phyloP scores from a whole-genome alignment of 1,140 invertebrate genomes.

The Drosophila sulfurigaster region DNA sequence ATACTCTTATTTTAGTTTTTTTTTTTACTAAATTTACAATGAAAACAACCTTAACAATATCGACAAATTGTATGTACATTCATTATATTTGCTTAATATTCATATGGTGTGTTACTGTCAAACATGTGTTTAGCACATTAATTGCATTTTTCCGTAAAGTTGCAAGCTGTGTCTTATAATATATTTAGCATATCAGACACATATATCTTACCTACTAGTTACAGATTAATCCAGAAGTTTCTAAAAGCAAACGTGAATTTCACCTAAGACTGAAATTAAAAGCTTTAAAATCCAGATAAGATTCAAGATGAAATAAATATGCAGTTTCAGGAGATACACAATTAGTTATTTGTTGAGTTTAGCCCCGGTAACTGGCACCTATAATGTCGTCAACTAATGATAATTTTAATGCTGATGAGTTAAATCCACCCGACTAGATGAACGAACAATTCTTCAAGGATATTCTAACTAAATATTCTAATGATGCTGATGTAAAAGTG shows the following conservation, averaged over 20 bases:
- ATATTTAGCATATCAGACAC: no score
- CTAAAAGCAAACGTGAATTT: neutral
- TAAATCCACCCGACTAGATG: constrained; percentile 60
- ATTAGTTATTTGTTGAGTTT: neutral
- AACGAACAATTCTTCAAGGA: constrained; percentile 55
- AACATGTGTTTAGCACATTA: no score
- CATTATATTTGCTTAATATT: no score
- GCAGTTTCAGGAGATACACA: neutral
- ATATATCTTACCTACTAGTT: no score
- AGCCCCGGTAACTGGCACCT: neutral
- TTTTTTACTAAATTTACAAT: no score
- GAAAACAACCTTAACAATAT: no score
- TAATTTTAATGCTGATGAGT: constrained; percentile 59
- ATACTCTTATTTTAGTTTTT: no score
- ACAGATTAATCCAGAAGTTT: neutral
- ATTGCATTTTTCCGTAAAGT: no score
- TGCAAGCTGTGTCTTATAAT: no score
- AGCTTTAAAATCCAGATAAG: constrained; percentile 4
- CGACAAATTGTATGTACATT: no score
- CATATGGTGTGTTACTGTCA: no score
- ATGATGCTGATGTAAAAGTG: constrained; percentile 32
- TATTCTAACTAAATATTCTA: constrained; percentile 41
- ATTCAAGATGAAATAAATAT: constrained; percentile 3
- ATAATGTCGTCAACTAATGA: constrained; percentile 37
- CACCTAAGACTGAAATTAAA: neutral